These are phyloP conservation scores for Percopsis transmontana DNA, from an alignment of 2,113 vertebrate species.

Conservation along the genomic window DNA sequence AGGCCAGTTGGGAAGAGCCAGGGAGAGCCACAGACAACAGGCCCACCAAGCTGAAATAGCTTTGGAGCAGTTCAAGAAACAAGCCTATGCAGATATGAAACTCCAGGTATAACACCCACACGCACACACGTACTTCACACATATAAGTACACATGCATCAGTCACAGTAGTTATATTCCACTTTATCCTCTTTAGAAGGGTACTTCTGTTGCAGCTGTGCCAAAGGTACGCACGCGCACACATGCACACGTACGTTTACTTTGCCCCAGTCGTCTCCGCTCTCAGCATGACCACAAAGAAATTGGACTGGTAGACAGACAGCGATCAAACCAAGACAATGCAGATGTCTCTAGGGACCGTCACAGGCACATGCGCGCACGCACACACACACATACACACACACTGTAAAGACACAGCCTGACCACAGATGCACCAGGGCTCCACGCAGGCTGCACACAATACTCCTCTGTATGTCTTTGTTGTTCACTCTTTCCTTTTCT, in stretches of 20 bases:
- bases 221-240: neutral
- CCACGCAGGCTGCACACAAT: neutral
- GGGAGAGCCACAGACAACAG: constrained; percentile 86
- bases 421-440: constrained; percentile 1
- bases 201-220: too few relatives aligned
- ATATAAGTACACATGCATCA: neutral
- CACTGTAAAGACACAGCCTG: constrained; percentile 36
- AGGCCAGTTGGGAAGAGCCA: constrained; percentile 83
- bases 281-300: constrained; percentile 11
- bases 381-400: constrained; percentile 24
- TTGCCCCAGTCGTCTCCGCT: neutral
- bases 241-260: constrained; percentile 3
- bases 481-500: neutral
- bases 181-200: too few relatives aligned
- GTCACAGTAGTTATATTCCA: neutral
- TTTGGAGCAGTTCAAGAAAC: constrained; percentile 92
- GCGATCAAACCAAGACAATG: constrained; percentile 40
- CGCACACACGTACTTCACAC: neutral
- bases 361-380: neutral
- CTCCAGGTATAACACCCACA: constrained; percentile 80
- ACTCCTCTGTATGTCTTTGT: constrained; percentile 10
- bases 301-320: constrained; percentile 21
- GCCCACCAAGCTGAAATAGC: constrained; percentile 89
- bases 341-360: constrained; percentile 20
- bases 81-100: constrained; percentile 92